phyloP scores from a whole-genome alignment of 2,113 vertebrate species.

The Corythaeola cristata region DNA sequence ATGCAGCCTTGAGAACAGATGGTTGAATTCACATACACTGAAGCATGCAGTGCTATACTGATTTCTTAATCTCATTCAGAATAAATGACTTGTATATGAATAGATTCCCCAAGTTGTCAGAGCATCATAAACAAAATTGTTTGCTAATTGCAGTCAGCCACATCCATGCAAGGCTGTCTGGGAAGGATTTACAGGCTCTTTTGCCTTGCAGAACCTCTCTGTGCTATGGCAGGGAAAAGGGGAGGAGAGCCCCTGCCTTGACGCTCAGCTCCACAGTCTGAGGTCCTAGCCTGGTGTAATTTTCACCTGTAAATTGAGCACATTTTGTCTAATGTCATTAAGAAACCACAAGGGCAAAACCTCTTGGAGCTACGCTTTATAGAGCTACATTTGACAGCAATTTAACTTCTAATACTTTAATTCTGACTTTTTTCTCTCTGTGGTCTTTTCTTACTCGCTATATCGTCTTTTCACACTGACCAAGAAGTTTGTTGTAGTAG shows the following conservation, averaged over 20 bases:
- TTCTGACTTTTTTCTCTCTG: background rate
- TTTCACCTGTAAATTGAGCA: background rate
- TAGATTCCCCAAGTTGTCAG: constrained; percentile 41
- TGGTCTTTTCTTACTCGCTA: background rate
- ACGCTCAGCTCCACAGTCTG: background rate
- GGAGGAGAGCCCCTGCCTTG: background rate
- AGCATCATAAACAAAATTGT: constrained; percentile 54
- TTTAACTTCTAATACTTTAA: background rate
- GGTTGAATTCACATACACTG: constrained; percentile 47
- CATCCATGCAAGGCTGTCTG: constrained; percentile 1
- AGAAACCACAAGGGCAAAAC: background rate
- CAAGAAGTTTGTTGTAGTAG: background rate
- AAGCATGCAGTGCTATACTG: constrained; percentile 25
- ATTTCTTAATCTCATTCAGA: constrained; percentile 65
- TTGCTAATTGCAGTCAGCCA: constrained; percentile 53
- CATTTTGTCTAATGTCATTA: background rate
- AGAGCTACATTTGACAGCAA: background rate
- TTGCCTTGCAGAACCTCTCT: constrained; percentile 6
- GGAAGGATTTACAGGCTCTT: constrained; percentile 35
- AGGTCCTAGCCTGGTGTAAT: background rate
- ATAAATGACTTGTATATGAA: constrained; percentile 61
- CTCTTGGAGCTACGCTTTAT: background rate
- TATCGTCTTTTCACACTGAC: background rate
- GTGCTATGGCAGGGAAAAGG: background rate
- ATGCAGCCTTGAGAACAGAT: constrained; percentile 55